These are phyloP conservation scores for Eupristina koningsbergeri DNA, from an alignment of 1,140 invertebrate species.

Conservation along the genomic window DNA sequence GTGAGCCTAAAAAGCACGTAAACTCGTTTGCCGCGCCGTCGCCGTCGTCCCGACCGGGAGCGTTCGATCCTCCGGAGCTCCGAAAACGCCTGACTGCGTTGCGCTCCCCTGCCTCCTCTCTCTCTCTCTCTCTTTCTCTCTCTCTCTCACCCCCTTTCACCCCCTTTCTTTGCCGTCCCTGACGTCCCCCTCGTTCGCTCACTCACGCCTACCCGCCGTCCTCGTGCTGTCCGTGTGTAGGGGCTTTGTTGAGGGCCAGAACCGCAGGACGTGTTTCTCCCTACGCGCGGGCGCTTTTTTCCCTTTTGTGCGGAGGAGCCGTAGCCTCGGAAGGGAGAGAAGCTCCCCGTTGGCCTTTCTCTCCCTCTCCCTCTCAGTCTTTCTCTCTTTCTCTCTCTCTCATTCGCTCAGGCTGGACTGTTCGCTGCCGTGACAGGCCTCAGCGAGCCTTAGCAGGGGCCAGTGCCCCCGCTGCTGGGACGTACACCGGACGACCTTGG, in stretches of 20 bases:
- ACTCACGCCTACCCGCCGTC: too few relatives aligned
- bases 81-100: neutral
- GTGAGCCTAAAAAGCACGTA: neutral
- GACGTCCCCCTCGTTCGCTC: neutral
- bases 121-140: neutral
- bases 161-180: neutral
- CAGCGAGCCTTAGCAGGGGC: constrained; percentile 57
- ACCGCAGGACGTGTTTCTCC: constrained; percentile 23
- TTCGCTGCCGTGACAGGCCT: too few relatives aligned
- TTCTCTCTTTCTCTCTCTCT: neutral
- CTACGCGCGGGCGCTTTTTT: constrained; percentile 13
- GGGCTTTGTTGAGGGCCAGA: constrained; percentile 18
- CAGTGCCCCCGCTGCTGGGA: constrained; percentile 68
- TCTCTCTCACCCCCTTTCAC: neutral
- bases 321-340: constrained; percentile 19
- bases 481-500: constrained; percentile 71
- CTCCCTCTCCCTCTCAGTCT: neutral
- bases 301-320: constrained; percentile 7
- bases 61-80: neutral
- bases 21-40: neutral
- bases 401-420: neutral
- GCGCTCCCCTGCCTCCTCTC: neutral
- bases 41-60: neutral
- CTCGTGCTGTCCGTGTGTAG: too few relatives aligned
- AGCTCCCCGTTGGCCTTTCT: constrained; percentile 8